phyloP scores from a whole-genome alignment of 2,797 vertebrate genomes.

The Propithecus perrieri region DNA sequence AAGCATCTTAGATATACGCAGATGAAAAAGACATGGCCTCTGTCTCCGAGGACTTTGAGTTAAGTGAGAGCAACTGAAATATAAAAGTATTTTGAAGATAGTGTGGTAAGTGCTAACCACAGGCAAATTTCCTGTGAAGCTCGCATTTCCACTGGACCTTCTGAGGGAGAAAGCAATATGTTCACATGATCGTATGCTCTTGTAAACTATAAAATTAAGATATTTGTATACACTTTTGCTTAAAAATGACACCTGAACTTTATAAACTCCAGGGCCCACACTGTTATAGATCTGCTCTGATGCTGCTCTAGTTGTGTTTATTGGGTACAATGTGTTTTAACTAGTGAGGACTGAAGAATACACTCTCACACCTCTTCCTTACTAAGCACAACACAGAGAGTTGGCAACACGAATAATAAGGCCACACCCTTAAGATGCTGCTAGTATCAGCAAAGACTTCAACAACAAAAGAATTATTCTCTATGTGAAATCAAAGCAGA shows the following conservation, averaged over 20 bases:
- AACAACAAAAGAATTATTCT: neutral
- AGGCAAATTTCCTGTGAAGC: neutral
- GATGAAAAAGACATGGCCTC: slow-evolving; percentile 7
- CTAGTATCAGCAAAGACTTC: neutral
- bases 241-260: neutral
- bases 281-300: neutral
- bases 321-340: neutral
- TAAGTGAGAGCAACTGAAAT: slow-evolving; percentile 12
- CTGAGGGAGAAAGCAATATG: neutral
- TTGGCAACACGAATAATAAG: neutral
- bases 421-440: neutral
- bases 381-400: neutral
- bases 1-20: neutral
- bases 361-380: neutral
- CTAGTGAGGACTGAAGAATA: neutral
- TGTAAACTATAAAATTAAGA: neutral
- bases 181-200: neutral
- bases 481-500: neutral
- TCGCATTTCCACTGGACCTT: neutral
- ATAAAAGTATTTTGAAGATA: neutral
- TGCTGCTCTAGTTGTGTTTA: neutral
- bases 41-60: neutral
- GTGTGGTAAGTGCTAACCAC: neutral
- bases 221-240: neutral
- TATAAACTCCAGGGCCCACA: neutral